Evolutionary conservation across 2,888 invertebrate genomes (phyloP), one percentile per base, ranked within the genome.

Genomic region (Brachycybe producta): DNA sequence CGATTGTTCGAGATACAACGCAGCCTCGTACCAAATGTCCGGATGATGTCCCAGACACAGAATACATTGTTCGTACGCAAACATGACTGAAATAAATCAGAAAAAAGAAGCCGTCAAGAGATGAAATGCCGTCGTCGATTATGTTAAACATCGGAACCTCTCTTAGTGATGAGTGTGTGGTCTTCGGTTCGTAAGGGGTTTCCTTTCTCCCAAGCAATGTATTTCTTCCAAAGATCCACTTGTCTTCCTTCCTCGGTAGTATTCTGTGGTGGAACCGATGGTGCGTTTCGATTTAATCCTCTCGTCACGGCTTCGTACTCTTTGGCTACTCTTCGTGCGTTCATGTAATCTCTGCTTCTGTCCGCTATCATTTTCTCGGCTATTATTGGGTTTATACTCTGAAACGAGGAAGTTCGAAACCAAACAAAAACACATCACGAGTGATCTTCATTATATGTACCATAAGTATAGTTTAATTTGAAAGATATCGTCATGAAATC

Each of bases 361-460:
- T 99, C 98, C 65, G 86, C 85, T 13, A 91, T 91, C 88, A 98
- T 92, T 65, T 97, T 88, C 64, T 98, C 98, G 0, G 97, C 94
- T 57, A 87, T 81, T 57, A 83, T 78, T 2, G 80, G 78, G 68
- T 87, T 87, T 52, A 94, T 87, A 58, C 82, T 80, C 68, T 94
- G 84, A n/a, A n/a, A n/a, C n/a, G 36, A 60, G 57, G 41, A 51
- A 32, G 32, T 32, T 38, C 30, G 51, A 47, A 7, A 53, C 8
- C 21, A 49, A 39, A 53, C n/a, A n/a, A n/a, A n/a, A n/a, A n/a
- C n/a, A n/a, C n/a, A n/a, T n/a, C n/a, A n/a, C n/a, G n/a, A n/a
- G n/a, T n/a, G n/a, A n/a, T n/a, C n/a, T n/a, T n/a, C n/a, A n/a
- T n/a, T n/a, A n/a, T n/a, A n/a, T n/a, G n/a, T n/a, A n/a, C n/a